Percentiles rank a stretch among this genome's conserved stretches.
These are phyloP conservation scores for Pontoporia blainvillei DNA, from an alignment of 2,113 vertebrate genomes.

Conservation along the genomic window DNA sequence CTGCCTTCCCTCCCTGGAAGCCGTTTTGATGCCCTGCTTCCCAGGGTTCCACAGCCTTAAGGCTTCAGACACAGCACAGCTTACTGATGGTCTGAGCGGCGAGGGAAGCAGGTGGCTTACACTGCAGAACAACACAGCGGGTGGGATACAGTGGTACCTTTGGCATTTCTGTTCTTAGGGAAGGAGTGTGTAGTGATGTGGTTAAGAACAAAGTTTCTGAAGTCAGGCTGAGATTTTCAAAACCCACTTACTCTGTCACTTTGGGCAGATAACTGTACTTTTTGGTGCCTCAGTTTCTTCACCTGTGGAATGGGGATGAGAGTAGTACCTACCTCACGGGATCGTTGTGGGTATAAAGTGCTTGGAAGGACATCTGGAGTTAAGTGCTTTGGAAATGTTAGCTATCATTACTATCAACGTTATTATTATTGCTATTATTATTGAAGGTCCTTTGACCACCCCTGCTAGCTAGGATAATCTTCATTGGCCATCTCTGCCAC, in stretches of 20 bases:
- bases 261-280: neutral
- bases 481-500: neutral
- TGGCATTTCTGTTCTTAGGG: neutral
- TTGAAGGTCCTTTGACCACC: neutral
- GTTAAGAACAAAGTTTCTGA: neutral
- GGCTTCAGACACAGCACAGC: no score
- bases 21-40: neutral
- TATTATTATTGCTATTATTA: neutral
- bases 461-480: neutral
- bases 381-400: neutral
- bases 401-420: neutral
- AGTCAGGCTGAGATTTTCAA: neutral
- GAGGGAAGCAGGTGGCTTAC: neutral
- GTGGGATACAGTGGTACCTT: rapidly evolving
- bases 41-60: neutral
- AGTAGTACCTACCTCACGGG: neutral
- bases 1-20: neutral
- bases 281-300: neutral
- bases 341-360: neutral
- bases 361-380: neutral
- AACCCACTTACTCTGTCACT: neutral
- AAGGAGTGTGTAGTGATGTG: no score
- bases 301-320: neutral
- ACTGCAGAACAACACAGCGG: neutral
- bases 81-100: neutral